Conservation (phyloP, 2,113 vertebrate species). For the zebrafish (Danio rerio) region DNA sequence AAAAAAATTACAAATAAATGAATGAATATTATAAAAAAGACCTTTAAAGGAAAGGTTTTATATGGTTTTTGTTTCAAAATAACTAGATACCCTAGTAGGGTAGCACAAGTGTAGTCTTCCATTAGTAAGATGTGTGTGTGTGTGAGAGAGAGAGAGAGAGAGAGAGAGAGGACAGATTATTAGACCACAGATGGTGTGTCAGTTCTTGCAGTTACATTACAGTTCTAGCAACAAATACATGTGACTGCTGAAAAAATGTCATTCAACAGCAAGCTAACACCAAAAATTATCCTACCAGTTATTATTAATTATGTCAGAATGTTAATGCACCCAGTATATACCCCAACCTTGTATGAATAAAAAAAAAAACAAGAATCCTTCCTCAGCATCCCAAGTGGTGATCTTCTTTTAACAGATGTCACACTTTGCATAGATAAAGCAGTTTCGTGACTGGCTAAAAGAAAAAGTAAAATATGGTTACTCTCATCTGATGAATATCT, state of each 20-base stretch:
- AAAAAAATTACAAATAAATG: no score
- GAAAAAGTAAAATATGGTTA: conserved; percentile 22
- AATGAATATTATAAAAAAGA: no score
- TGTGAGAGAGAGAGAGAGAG: not conserved
- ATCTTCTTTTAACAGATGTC: conserved; percentile 17
- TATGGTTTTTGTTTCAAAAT: no score
- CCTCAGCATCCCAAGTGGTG: not conserved
- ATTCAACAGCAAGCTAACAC: not conserved
- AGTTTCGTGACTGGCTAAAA: conserved; percentile 11
- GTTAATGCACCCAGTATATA: not conserved
- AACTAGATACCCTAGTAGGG: no score
- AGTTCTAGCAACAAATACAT: not conserved
- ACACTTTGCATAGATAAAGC: not conserved
- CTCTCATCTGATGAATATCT: conserved; percentile 40
- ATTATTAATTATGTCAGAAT: not conserved
- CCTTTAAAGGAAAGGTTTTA: no score
- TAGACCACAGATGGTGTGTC: conserved; percentile 19
- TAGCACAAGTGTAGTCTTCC: no score
- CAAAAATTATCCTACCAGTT: not conserved
- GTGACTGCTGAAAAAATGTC: not conserved
- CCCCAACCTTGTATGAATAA: not conserved
- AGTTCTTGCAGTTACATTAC: not conserved
- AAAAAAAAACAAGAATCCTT: not conserved
- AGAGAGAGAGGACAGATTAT: not conserved
- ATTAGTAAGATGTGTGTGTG: not conserved